phyloP scores from a whole-genome alignment of 2,888 invertebrate species.

The Acanthopleura granulata region DNA sequence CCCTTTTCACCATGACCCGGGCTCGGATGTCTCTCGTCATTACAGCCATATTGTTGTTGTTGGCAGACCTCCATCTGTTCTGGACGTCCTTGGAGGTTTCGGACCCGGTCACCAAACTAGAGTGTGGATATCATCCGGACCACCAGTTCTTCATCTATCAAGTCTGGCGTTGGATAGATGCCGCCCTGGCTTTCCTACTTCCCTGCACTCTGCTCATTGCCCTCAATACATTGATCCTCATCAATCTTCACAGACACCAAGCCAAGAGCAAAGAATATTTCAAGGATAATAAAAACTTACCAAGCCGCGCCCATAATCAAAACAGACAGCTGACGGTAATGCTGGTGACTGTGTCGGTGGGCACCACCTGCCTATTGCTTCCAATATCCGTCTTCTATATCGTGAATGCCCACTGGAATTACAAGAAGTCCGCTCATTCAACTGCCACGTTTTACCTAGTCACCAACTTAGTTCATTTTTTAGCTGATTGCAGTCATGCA shows the following conservation, averaged over 20 bases:
- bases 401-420: background rate
- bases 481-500: constrained; percentile 2
- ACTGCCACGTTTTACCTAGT: background rate
- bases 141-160: background rate
- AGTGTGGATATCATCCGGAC: background rate
- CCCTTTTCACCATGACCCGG: background rate
- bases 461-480: background rate
- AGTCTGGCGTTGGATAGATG: background rate
- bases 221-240: background rate
- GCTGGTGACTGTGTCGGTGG: background rate
- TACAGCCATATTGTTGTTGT: background rate
- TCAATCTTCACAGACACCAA: background rate
- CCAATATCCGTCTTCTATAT: background rate
- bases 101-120: background rate
- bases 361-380: background rate
- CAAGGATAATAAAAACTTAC: background rate
- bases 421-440: background rate
- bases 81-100: background rate
- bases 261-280: background rate
- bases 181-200: background rate
- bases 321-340: background rate
- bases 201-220: background rate
- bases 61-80: background rate
- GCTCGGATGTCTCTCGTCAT: background rate
- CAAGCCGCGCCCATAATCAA: background rate